These are phyloP conservation scores for Geodia barretti DNA, from an alignment of 37 sponge, comb jelly and placozoan genomes.

Conservation along the genomic window DNA sequence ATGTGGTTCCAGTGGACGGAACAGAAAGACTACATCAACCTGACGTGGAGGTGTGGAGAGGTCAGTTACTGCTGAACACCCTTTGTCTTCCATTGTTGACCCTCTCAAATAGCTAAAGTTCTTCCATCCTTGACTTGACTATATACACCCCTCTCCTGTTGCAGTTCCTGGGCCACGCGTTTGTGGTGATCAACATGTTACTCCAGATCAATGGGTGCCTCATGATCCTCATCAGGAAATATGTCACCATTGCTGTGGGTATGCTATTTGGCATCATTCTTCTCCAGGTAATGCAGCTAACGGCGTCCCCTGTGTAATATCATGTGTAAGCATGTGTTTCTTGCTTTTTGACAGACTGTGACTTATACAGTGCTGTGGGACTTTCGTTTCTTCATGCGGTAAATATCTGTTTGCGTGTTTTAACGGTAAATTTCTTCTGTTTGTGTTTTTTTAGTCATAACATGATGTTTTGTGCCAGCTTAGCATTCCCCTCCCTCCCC, in stretches of 20 bases:
- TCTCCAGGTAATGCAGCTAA: slow-evolving; percentile 75
- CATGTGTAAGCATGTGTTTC: background rate
- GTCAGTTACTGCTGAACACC: background rate
- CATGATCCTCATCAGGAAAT: slow-evolving; percentile 76
- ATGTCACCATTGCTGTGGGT: slow-evolving; percentile 81
- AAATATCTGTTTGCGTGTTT: slow-evolving; percentile 21
- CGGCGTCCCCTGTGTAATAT: background rate
- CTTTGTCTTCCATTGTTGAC: too few species aligned
- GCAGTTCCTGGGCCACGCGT: slow-evolving; percentile 72
- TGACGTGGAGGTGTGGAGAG: slow-evolving; percentile 85
- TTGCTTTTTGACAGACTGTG: slow-evolving; percentile 67
- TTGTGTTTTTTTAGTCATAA: background rate
- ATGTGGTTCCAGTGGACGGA: slow-evolving; percentile 99
- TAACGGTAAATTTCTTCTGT: background rate
- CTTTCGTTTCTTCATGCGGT: slow-evolving; percentile 91
- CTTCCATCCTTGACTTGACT: too few species aligned
- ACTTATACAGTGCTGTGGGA: slow-evolving; percentile 94
- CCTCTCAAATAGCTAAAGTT: too few species aligned
- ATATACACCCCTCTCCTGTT: too few species aligned
- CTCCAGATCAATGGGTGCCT: slow-evolving; percentile 79
- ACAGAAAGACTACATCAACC: slow-evolving; percentile 86
- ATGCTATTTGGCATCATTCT: slow-evolving; percentile 84
- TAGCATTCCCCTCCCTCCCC: background rate
- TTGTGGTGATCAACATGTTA: slow-evolving; percentile 87
- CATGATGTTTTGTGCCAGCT: background rate